Conservation (phyloP, 2,888 invertebrate species). For the Lasioglossum figueresi region DNA sequence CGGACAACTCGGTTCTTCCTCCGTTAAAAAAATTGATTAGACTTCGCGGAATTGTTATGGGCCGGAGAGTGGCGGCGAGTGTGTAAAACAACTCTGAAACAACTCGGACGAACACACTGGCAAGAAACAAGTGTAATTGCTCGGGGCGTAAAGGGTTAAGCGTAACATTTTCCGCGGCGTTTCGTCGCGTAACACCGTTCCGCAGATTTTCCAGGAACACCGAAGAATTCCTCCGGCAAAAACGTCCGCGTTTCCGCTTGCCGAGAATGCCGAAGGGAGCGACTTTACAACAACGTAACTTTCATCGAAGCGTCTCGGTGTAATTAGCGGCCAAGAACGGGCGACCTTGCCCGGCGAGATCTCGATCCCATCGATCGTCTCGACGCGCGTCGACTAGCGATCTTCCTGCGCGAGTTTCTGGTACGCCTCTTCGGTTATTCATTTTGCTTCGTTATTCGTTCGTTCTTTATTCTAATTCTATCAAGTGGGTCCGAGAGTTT, state of each 20-base stretch:
- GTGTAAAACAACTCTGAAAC: constrained; percentile 9
- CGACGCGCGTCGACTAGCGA: not conserved
- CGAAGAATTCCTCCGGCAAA: constrained; percentile 24
- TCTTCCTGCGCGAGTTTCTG: not conserved
- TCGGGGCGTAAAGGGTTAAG: not conserved
- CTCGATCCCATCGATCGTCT: constrained; percentile 45
- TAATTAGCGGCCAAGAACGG: constrained; percentile 36
- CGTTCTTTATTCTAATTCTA: not conserved
- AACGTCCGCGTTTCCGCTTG: constrained; percentile 16
- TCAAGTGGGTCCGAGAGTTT: not conserved
- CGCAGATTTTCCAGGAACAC: constrained; percentile 5
- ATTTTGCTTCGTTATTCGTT: not conserved
- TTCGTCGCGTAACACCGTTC: not conserved
- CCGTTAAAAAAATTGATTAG: not conserved
- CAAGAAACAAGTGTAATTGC: constrained; percentile 16
- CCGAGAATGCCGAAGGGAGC: not conserved
- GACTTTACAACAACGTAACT: constrained; percentile 29
- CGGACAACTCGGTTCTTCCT: not conserved
- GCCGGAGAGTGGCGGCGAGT: not conserved
- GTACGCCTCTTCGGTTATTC: not conserved
- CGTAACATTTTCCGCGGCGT: not conserved
- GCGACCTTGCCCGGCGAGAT: constrained; percentile 45
- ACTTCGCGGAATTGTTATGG: not conserved
- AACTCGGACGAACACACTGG: constrained; percentile 1
- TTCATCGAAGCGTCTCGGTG: constrained; percentile 31